Conservation (phyloP, 92 coral and sea anemone genomes). For the Palythoa heliodiscus region DNA sequence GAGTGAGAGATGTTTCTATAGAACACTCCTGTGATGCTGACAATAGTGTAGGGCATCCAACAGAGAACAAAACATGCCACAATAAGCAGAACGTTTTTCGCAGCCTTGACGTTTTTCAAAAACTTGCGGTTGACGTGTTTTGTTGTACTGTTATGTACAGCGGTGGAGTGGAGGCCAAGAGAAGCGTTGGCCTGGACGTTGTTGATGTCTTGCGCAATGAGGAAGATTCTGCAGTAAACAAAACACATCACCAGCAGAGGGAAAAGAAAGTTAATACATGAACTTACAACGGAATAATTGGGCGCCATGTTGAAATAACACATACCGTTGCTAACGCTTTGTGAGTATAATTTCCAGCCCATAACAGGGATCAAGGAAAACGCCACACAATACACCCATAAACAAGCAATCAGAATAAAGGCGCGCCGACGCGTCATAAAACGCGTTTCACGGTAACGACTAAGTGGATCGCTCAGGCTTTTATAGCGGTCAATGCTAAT, state of each 20-base stretch:
- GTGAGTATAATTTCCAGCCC: conserved; percentile 81
- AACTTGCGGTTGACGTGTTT: conserved; percentile 35
- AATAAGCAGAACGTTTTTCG: conserved; percentile 72
- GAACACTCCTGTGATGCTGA: conserved; percentile 50
- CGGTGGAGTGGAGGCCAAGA: background rate
- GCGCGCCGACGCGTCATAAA: conserved; percentile 85
- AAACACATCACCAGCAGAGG: conserved; percentile 80
- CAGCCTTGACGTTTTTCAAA: conserved; percentile 59
- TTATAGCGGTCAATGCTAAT: conserved; percentile 94
- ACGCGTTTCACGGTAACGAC: conserved; percentile 74
- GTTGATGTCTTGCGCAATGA: conserved; percentile 55
- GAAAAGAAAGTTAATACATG: conserved; percentile 82
- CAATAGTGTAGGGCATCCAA: conserved; percentile 79
- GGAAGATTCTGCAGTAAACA: conserved; percentile 73
- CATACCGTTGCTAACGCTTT: conserved; percentile 25
- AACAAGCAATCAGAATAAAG: conserved; percentile 54
- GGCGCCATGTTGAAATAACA: conserved; percentile 77
- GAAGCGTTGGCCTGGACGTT: background rate
- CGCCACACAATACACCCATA: conserved; percentile 83
- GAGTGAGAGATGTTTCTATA: background rate
- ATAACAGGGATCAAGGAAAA: conserved; percentile 83
- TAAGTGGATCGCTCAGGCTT: conserved; percentile 84
- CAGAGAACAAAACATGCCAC: conserved; percentile 78
- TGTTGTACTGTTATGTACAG: conserved; percentile 16
- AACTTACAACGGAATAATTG: conserved; percentile 80